A percentile compares a stretch with the other conserved stretches of the same genome.
These are phyloP conservation scores for Drosophila subpulchrella DNA, from an alignment of 1,140 invertebrate genomes.

Conservation along the genomic window DNA sequence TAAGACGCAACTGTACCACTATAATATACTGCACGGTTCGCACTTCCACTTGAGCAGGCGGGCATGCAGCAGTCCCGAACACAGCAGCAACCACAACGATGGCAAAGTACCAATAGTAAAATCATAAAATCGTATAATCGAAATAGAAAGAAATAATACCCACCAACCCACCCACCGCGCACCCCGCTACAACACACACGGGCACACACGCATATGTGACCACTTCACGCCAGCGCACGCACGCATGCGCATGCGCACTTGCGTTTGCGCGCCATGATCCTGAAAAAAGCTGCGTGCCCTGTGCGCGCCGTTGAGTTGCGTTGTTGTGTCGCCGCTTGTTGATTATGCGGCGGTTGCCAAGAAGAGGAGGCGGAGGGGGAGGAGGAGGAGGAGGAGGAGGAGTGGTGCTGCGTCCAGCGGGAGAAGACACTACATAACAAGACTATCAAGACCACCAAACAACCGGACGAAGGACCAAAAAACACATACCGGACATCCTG, in stretches of 20 bases:
- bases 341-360: constrained; percentile 31
- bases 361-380: constrained; percentile 17
- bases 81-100: constrained; percentile 7
- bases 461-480: neutral
- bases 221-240: constrained; percentile 7
- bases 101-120: constrained; percentile 3
- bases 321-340: constrained; percentile 31
- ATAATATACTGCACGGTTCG: constrained; percentile 5
- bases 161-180: constrained; percentile 28
- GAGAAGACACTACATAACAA: neutral
- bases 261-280: neutral
- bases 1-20: neutral
- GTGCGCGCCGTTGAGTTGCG: constrained; percentile 36
- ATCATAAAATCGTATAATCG: neutral
- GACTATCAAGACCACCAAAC: neutral
- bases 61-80: constrained; percentile 18
- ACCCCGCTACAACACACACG: constrained; percentile 17
- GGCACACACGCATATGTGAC: constrained; percentile 21
- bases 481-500: neutral
- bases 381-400: neutral
- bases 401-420: constrained; percentile 38
- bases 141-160: neutral
- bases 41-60: constrained; percentile 27
- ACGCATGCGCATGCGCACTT: constrained; percentile 2
- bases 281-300: constrained; percentile 31